Base-by-base conservation (phyloP, 2,797 vertebrate species). In the Chloroceryle amazona region DNA sequence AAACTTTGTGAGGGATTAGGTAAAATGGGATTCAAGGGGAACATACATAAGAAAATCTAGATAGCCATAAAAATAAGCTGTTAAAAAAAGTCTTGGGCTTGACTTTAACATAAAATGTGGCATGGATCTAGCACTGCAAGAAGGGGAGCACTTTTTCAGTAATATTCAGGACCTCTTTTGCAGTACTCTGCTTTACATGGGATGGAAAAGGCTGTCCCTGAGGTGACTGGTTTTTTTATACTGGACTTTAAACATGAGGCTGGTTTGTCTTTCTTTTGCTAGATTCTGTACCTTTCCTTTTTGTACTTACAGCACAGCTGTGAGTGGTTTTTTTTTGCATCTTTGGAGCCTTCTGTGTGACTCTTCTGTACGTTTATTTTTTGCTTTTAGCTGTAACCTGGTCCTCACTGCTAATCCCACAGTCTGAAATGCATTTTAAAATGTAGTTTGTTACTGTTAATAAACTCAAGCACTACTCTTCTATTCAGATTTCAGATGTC, bases 141-240 rank as follows among this genome's bases (percentile, higher is more conserved):
- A n/a, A 47, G 3, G 10, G 33, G 23, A 58, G 6, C 1, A 5
- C 13, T 10, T 47, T 54, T 37, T 11, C 37, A 28, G 28, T 3
- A 21, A 22, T 10, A 4, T 11, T n/a, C 44, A 21, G 39, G 11
- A 8, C 22, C 9, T 39, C 28, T 73, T 37, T 13, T 41, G 49
- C 39, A 23, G 11, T n/a, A 5, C 17, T 52, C 35, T 21, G 13
- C 39, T 63, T 0, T 9, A 8, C 1, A 0, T 20, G 33, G 35
- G 17, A 5, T 60, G 44, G 41, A 54, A 42, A 74, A 74, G 11
- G 12, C 29, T 6, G 4, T 23, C 28, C 41, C 33, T 55, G 33
- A 57, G 16, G 10, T 13, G 54, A 37, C 35, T 39, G 12, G 12
- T 39, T 41, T 14, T 41, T 41, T 41, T 52, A 49, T 6, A 39